Conservation (phyloP, 23 tunicate species). For the Diplosoma virens region DNA sequence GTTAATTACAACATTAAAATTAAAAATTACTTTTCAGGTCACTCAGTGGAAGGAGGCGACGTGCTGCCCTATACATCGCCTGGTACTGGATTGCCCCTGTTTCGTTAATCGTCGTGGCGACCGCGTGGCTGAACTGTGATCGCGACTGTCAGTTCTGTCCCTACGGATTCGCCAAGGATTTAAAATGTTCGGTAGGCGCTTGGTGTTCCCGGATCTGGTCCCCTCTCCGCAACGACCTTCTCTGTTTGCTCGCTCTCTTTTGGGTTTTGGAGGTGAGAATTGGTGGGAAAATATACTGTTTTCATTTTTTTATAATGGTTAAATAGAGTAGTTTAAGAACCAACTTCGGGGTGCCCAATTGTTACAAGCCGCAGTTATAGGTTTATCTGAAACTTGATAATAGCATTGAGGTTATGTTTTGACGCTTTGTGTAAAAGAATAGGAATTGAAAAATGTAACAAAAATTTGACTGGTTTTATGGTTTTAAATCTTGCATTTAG, state of each 20-base stretch:
- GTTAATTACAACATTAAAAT: background rate
- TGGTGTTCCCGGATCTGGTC: slow-evolving; percentile 53
- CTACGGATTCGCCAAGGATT: slow-evolving; percentile 18
- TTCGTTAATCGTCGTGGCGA: slow-evolving; percentile 17
- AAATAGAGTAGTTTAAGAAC: no score
- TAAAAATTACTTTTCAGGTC: slow-evolving; percentile 1
- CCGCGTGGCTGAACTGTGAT: slow-evolving; percentile 30
- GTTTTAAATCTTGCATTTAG: no score
- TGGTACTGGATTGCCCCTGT: slow-evolving; percentile 49
- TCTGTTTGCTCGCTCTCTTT: slow-evolving; percentile 7
- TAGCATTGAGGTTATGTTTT: no score
- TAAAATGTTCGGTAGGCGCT: slow-evolving; percentile 16
- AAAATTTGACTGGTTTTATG: no score
- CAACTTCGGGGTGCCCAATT: no score
- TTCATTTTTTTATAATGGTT: no score
- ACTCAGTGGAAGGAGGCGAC: slow-evolving; percentile 21
- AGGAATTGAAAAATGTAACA: no score
- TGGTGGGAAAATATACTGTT: background rate
- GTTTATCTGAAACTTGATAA: no score
- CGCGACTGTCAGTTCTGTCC: slow-evolving; percentile 34
- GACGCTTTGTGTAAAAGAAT: no score
- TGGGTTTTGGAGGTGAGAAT: slow-evolving; percentile 56
- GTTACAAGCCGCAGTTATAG: no score
- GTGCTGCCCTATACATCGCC: slow-evolving; percentile 27
- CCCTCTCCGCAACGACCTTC: slow-evolving; percentile 29